Evolutionary conservation across 1,140 invertebrate genomes (phyloP).

Genomic region (Ladona fulva): DNA sequence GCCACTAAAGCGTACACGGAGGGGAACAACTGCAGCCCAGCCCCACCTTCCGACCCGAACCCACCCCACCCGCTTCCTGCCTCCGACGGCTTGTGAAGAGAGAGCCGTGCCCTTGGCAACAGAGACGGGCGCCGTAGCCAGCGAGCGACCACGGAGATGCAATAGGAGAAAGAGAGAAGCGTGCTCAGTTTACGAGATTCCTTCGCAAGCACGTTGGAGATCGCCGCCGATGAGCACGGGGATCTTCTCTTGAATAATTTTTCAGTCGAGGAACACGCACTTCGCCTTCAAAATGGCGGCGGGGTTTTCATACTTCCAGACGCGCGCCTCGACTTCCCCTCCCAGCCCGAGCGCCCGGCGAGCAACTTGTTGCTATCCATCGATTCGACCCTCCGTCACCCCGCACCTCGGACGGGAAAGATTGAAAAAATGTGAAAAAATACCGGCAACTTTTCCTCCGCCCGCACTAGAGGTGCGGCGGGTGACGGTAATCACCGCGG

Average conservation of each 20-base stretch:
- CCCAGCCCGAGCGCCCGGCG: neutral
- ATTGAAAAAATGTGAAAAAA: no score
- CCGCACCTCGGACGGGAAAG: neutral
- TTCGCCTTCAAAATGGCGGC: no score
- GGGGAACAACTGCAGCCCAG: neutral
- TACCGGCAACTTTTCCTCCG: no score
- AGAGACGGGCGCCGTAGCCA: neutral
- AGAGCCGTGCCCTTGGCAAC: neutral
- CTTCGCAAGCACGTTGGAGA: no score
- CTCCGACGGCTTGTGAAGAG: neutral
- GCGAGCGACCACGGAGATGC: neutral
- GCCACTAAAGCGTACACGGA: no score
- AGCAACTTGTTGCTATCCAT: conserved; percentile 1
- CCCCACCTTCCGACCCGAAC: neutral
- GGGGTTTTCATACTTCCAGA: no score
- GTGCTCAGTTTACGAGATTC: no score
- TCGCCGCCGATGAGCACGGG: no score
- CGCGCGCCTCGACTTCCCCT: neutral
- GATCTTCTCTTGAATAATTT: no score
- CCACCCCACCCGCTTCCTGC: neutral
- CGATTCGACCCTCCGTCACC: neutral
- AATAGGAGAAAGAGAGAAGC: neutral
- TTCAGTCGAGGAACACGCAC: no score
- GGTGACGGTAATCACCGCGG: no score
- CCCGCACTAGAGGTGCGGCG: no score